Conservation (phyloP, 2,888 invertebrate genomes). For the Panzeria rudis region DNA sequence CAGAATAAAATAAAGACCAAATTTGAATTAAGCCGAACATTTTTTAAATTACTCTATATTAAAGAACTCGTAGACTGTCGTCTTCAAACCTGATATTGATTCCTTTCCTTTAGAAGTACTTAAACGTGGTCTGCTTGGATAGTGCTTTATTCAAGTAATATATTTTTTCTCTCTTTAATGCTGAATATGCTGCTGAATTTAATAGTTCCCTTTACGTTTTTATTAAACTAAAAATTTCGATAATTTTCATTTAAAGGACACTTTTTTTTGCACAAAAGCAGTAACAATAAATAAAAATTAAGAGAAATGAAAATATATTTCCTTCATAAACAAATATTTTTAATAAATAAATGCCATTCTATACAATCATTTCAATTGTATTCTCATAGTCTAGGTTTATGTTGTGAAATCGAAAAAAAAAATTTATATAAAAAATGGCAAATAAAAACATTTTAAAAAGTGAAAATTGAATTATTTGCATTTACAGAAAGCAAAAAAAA, state of each 20-base stretch:
- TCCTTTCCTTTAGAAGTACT: too few species aligned
- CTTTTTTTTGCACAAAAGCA: not conserved
- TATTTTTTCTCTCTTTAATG: not conserved
- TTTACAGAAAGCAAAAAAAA: conserved; percentile 32
- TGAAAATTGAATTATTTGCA: conserved; percentile 67
- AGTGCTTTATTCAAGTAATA: too few species aligned
- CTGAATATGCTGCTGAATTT: not conserved
- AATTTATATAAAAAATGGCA: not conserved
- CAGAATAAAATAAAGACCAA: too few species aligned
- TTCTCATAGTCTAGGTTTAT: conserved; percentile 14
- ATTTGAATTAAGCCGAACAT: too few species aligned
- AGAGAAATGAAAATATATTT: conserved; percentile 46
- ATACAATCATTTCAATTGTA: conserved; percentile 44
- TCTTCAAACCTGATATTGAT: too few species aligned
- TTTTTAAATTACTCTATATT: too few species aligned
- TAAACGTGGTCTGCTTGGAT: too few species aligned
- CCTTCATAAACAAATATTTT: conserved; percentile 63
- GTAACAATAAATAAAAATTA: not conserved
- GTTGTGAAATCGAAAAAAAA: conserved; percentile 10
- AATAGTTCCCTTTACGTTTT: not conserved
- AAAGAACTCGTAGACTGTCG: too few species aligned
- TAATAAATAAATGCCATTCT: conserved; percentile 56
- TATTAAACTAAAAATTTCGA: not conserved
- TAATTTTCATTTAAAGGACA: conserved; percentile 35
- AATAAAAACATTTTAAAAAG: conserved; percentile 58